Conservation (phyloP, 2,113 vertebrate genomes). For the Puntigrus tetrazona region DNA sequence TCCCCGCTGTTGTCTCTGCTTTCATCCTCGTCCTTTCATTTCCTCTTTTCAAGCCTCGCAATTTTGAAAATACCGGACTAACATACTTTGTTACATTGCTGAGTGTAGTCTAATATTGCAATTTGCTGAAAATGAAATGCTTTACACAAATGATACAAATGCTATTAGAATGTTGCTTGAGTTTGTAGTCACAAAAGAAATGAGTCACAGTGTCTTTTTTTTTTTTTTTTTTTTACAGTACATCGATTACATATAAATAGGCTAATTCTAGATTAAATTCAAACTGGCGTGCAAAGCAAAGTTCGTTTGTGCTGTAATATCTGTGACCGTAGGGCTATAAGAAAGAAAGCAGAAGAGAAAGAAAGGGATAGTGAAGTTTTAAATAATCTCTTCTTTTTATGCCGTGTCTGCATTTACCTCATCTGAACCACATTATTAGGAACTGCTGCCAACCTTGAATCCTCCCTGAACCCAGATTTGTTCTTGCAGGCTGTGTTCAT, state of each 20-base stretch:
- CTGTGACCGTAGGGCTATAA: neutral
- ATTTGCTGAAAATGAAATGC: neutral
- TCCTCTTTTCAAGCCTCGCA: neutral
- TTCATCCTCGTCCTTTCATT: neutral
- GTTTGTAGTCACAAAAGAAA: neutral
- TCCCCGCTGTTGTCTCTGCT: neutral
- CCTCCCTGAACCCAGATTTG: neutral
- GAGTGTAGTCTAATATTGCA: neutral
- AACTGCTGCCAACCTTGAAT: conserved; percentile 1
- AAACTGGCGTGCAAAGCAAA: neutral
- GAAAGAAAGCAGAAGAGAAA: neutral
- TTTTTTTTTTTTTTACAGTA: too few relatives aligned
- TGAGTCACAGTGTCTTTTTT: neutral
- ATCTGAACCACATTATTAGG: neutral
- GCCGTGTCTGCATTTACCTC: neutral
- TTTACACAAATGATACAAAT: neutral
- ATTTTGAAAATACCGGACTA: neutral
- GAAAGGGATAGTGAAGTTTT: neutral
- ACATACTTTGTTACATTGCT: neutral
- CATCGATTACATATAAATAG: neutral
- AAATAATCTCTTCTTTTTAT: neutral
- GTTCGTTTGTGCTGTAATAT: neutral
- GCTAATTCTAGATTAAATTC: neutral
- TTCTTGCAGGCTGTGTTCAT: conserved; percentile 13
- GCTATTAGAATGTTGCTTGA: neutral